phyloP scores from a whole-genome alignment of 2,888 invertebrate genomes.

The Drosophila diplacantha region DNA sequence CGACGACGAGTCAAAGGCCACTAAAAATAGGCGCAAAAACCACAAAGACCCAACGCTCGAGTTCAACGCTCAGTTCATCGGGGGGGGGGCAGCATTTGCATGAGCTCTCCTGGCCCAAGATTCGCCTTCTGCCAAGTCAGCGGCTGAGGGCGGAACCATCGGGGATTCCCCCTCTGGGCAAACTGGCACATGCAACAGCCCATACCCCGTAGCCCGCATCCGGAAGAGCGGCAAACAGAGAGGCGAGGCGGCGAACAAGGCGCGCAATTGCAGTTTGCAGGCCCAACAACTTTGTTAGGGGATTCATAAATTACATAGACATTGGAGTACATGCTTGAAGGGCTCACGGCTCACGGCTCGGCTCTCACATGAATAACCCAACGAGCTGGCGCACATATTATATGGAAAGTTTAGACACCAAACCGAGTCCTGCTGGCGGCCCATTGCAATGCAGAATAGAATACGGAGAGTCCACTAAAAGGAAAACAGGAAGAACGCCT shows the following conservation, averaged over 20 bases:
- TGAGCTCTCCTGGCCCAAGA: conserved; percentile 33
- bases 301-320: conserved; percentile 47
- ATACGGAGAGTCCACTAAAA: conserved; percentile 2
- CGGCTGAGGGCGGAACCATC: conserved; percentile 18
- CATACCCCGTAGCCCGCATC: conserved; percentile 3
- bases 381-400: conserved; percentile 23
- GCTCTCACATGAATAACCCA: conserved; percentile 22
- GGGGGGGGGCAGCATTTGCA: conserved; percentile 37
- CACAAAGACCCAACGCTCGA: conserved; percentile 5
- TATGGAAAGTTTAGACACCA: conserved; percentile 15
- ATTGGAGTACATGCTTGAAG: conserved; percentile 28
- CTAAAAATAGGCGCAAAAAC: conserved; percentile 40
- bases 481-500: not conserved
- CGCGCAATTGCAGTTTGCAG: conserved; percentile 37
- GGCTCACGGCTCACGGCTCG: conserved; percentile 17
- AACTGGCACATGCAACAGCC: conserved; percentile 44
- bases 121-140: conserved; percentile 36
- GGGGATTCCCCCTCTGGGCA: conserved; percentile 8
- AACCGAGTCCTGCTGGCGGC: conserved; percentile 1
- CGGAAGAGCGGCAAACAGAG: conserved; percentile 1
- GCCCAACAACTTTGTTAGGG: conserved; percentile 44
- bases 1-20: conserved; percentile 2
- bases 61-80: conserved; percentile 36
- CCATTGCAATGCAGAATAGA: conserved; percentile 14
- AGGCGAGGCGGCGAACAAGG: conserved; percentile 4